phyloP scores from a whole-genome alignment of 53 echinoderm and acorn worm genomes.

The Luidia sarsii region DNA sequence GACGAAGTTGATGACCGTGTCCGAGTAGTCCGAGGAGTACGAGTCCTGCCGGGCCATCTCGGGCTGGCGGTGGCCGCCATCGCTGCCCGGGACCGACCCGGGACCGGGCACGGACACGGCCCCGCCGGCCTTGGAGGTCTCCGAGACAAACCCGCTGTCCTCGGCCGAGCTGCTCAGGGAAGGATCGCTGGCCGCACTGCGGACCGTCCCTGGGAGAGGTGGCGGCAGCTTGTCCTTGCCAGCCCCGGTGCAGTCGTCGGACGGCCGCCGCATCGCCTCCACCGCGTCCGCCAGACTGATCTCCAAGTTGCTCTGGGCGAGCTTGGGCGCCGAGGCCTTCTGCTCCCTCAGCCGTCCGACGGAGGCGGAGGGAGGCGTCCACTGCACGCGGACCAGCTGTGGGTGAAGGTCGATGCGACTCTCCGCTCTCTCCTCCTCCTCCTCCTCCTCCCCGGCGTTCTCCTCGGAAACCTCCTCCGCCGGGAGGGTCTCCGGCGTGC shows the following conservation, averaged over 20 bases:
- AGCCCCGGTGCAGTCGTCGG: not conserved
- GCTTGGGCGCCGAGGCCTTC: not conserved
- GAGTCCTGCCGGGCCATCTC: conserved; percentile 40
- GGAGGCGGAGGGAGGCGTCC: not conserved
- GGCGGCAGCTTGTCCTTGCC: not conserved
- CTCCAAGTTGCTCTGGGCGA: conserved; percentile 3
- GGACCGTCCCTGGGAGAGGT: no score
- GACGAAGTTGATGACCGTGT: conserved; percentile 79
- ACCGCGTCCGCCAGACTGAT: not conserved
- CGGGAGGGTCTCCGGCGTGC: not conserved
- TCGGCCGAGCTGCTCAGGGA: conserved; percentile 50
- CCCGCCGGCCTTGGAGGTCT: conserved; percentile 8
- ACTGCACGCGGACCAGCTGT: conserved; percentile 26
- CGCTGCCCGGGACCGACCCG: conserved; percentile 42
- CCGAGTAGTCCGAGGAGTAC: conserved; percentile 72
- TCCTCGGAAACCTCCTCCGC: not conserved
- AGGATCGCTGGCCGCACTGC: conserved; percentile 28
- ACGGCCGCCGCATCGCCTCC: not conserved
- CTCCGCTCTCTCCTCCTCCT: not conserved
- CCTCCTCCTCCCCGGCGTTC: not conserved
- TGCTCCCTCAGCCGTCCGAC: not conserved
- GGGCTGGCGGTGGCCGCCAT: conserved; percentile 9
- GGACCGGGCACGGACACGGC: not conserved
- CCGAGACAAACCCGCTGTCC: conserved; percentile 37
- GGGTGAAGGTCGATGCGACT: conserved; percentile 29